These are phyloP conservation scores for Malurus splendens DNA, from an alignment of 2,797 vertebrate genomes.

Conservation along the genomic window DNA sequence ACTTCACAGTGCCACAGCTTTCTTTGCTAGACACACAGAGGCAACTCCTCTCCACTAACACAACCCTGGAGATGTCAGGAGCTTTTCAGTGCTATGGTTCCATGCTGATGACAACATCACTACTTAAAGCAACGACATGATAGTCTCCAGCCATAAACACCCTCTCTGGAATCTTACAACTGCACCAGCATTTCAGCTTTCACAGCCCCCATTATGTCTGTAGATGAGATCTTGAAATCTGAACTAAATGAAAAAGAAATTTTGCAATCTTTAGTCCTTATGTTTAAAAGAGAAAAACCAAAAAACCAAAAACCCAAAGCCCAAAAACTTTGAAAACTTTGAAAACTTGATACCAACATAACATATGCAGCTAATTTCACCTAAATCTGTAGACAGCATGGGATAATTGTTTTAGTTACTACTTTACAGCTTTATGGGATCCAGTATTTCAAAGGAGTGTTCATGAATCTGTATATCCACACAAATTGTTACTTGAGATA, in stretches of 20 bases:
- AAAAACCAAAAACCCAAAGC: accelerated
- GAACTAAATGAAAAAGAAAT: not conserved
- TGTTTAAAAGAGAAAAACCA: not conserved
- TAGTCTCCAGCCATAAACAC: not conserved
- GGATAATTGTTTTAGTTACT: not conserved
- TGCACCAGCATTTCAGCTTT: not conserved
- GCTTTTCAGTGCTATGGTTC: not conserved
- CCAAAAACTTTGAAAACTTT: not conserved
- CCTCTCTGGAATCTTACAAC: not conserved
- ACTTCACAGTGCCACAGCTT: not conserved
- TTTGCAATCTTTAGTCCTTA: not conserved
- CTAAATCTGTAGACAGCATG: not conserved
- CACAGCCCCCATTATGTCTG: accelerated
- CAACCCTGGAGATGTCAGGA: not conserved
- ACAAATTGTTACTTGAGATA: not conserved
- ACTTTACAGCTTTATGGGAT: not conserved
- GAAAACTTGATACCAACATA: not conserved
- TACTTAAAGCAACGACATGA: not conserved
- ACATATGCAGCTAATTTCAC: not conserved
- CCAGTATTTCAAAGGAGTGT: not conserved
- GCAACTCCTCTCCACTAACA: not conserved
- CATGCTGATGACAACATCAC: not conserved
- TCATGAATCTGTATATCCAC: not conserved
- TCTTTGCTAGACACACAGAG: not conserved
- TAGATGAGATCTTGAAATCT: not conserved